Evolutionary conservation across 1,140 invertebrate species (phyloP).

Genomic region (Tribolium castaneum): DNA sequence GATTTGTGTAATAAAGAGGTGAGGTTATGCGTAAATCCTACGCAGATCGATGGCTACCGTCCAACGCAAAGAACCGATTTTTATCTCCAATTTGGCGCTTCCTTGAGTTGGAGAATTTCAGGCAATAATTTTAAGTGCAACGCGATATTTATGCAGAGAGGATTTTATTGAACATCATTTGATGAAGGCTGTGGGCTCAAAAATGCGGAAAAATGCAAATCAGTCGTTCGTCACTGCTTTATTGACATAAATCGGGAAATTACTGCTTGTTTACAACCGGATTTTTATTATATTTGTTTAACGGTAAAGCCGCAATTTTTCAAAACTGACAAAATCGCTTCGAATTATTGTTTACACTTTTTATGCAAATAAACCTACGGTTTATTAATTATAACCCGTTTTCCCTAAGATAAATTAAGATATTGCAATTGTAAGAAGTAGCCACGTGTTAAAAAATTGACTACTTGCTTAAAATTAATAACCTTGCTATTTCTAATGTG

Average conservation of each 20-base stretch:
- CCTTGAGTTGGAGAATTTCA: not conserved
- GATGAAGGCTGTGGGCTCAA: not conserved
- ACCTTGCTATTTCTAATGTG: too few species aligned
- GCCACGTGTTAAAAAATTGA: too few species aligned
- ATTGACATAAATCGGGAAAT: not conserved
- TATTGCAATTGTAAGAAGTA: not conserved
- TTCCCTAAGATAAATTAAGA: not conserved
- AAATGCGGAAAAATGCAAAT: not conserved
- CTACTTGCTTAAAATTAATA: too few species aligned
- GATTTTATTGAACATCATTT: not conserved
- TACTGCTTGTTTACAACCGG: not conserved
- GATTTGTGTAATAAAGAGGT: constrained; percentile 20
- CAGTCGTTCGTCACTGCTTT: not conserved
- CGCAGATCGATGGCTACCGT: not conserved
- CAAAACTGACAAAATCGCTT: too few species aligned
- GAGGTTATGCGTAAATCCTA: constrained; percentile 27
- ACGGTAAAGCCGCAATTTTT: not conserved
- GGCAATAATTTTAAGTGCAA: not conserved
- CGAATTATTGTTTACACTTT: not conserved
- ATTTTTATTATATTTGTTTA: not conserved
- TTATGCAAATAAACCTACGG: not conserved
- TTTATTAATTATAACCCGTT: too few species aligned
- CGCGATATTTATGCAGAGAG: not conserved
- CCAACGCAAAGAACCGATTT: not conserved
- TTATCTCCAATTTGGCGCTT: not conserved